Percentiles rank a stretch among this genome's conserved stretches.
Evolutionary conservation across 2,888 invertebrate species (phyloP).

Genomic region (Biston stratarius): DNA sequence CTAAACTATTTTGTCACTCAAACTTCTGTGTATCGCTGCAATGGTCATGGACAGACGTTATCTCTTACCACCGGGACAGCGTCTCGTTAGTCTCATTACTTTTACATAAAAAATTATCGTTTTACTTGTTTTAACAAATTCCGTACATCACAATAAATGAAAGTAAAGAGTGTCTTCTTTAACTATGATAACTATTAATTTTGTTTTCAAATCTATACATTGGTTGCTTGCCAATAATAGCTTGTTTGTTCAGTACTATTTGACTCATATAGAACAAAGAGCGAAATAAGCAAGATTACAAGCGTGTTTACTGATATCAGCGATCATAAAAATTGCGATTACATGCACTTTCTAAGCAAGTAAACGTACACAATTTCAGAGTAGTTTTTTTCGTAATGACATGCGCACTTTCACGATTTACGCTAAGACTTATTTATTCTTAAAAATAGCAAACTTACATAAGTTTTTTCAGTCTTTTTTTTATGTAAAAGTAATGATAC

Average conservation of each 20-base stretch:
- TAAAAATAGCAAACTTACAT: not conserved
- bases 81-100: too few relatives aligned
- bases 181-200: not conserved
- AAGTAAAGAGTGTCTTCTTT: too few relatives aligned
- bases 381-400: slow-evolving; percentile 2
- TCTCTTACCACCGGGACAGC: too few relatives aligned
- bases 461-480: not conserved
- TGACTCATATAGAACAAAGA: slow-evolving; percentile 10
- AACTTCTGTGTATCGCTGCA: too few relatives aligned
- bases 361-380: slow-evolving; percentile 9
- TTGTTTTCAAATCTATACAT: not conserved
- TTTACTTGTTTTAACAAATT: too few relatives aligned
- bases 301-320: slow-evolving; percentile 9
- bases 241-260: not conserved
- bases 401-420: not conserved
- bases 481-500: too few relatives aligned
- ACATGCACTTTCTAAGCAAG: slow-evolving; percentile 5
- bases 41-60: too few relatives aligned
- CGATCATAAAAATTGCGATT: not conserved
- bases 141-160: too few relatives aligned
- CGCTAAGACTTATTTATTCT: not conserved
- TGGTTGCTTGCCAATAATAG: not conserved
- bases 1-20: too few relatives aligned
- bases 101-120: not conserved
- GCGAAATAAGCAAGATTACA: slow-evolving; percentile 3